A percentile compares a stretch with the other conserved stretches of the same genome.
These are phyloP conservation scores for Sanderia malayensis DNA, from an alignment of 30 jellyfish, hydroid and myxozoan genomes.

Conservation along the genomic window DNA sequence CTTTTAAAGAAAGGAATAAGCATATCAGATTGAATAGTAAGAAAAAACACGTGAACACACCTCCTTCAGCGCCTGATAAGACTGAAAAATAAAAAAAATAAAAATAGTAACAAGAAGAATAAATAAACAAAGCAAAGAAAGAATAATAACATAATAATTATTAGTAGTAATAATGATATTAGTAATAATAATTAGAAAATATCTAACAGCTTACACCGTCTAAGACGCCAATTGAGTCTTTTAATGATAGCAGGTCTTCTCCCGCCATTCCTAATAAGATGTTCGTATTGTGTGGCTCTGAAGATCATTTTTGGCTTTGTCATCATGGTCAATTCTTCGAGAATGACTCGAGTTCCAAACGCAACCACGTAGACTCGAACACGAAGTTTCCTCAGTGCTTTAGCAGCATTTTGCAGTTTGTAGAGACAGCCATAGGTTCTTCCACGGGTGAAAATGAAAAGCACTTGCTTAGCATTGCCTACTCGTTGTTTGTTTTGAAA, in stretches of 20 bases:
- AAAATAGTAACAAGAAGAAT: too few relatives aligned
- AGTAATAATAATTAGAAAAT: too few relatives aligned
- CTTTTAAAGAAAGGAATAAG: too few relatives aligned
- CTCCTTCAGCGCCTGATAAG: background rate
- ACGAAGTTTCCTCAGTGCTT: conserved; percentile 40
- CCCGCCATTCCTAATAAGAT: conserved; percentile 24
- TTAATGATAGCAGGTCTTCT: conserved; percentile 42
- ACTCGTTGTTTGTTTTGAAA: background rate
- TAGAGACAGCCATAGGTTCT: conserved; percentile 67
- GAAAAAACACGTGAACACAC: too few relatives aligned
- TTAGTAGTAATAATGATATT: too few relatives aligned
- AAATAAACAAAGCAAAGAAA: too few relatives aligned
- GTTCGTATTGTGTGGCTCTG: conserved; percentile 68
- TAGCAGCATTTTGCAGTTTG: conserved; percentile 59
- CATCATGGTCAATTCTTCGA: conserved; percentile 63
- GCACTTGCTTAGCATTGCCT: conserved; percentile 31
- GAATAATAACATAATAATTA: too few relatives aligned
- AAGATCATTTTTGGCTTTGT: conserved; percentile 56
- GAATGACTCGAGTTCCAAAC: conserved; percentile 42
- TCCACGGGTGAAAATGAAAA: conserved; percentile 48
- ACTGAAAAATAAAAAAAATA: background rate
- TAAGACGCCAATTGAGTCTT: conserved; percentile 36
- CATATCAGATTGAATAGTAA: too few relatives aligned
- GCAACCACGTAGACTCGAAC: conserved; percentile 59
- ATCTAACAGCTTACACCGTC: conserved; percentile 61